Evolutionary conservation across 2,888 invertebrate genomes (phyloP).

Genomic region (Hermaeophaga mercurialis): DNA sequence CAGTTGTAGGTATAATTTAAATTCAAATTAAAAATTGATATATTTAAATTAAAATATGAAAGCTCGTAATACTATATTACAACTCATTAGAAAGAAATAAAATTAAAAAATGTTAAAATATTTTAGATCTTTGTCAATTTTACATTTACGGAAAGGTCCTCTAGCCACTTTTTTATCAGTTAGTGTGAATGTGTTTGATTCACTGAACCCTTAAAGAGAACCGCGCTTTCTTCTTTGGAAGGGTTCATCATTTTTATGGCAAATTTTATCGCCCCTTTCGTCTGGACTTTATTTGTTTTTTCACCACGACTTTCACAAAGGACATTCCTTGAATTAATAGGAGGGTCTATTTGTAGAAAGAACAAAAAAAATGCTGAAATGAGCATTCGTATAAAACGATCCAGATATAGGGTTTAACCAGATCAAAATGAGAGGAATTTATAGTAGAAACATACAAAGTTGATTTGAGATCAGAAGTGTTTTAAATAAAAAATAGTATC

Average conservation of each 20-base stretch:
- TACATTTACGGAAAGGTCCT: too few species aligned
- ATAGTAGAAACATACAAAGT: slow-evolving; percentile 8
- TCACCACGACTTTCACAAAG: slow-evolving; percentile 12
- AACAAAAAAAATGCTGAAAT: slow-evolving; percentile 23
- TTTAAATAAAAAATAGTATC: too few species aligned
- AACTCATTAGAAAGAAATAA: too few species aligned
- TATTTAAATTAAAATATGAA: too few species aligned
- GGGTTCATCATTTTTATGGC: slow-evolving; percentile 26
- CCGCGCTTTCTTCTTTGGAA: slow-evolving; percentile 3
- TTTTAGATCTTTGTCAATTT: too few species aligned
- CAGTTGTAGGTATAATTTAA: too few species aligned
- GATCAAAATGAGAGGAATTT: slow-evolving; percentile 1
- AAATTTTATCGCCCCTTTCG: slow-evolving; percentile 22
- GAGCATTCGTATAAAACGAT: slow-evolving; percentile 15
- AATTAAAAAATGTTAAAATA: too few species aligned
- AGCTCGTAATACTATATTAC: too few species aligned
- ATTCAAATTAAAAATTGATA: too few species aligned
- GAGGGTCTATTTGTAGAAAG: slow-evolving; percentile 9
- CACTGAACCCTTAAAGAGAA: slow-evolving; percentile 3
- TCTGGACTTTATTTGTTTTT: slow-evolving; percentile 24
- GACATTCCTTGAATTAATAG: slow-evolving; percentile 23
- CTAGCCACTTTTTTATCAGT: not conserved
- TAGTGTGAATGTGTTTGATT: slow-evolving; percentile 17
- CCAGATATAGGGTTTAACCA: not conserved
- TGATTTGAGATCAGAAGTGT: slow-evolving; percentile 4